Percentiles rank a stretch among this genome's conserved stretches.
phyloP scores from a whole-genome alignment of 2,888 invertebrate genomes.

The Acheta domesticus region DNA sequence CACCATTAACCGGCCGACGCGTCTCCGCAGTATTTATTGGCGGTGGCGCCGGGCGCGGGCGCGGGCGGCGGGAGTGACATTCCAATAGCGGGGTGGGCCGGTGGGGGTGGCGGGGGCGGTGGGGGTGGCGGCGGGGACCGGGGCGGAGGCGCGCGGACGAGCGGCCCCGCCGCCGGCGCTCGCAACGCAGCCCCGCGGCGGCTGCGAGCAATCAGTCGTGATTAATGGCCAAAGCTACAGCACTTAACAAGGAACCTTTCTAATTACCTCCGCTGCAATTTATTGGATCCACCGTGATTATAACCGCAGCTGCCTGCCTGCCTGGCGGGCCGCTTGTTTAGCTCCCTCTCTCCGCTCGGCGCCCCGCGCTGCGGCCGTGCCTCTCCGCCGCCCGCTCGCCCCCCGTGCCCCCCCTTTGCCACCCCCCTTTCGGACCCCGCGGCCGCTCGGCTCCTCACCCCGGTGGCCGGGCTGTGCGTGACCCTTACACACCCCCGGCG shows the following conservation, averaged over 20 bases:
- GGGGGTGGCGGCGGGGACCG: neutral
- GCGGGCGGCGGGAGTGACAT: constrained; percentile 2
- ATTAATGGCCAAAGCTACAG: constrained; percentile 30
- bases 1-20: neutral
- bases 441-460: neutral
- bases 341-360: neutral
- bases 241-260: constrained; percentile 32
- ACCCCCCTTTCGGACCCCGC: neutral
- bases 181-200: neutral
- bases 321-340: constrained; percentile 18
- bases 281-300: constrained; percentile 18
- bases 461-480: neutral
- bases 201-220: constrained; percentile 26
- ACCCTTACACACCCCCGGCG: too few relatives aligned
- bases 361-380: neutral
- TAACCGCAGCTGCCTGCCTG: constrained; percentile 18
- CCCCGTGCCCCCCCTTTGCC: neutral
- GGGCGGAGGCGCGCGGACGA: neutral
- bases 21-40: neutral
- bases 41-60: neutral
- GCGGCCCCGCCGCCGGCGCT: neutral
- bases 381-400: neutral
- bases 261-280: constrained; percentile 29
- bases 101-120: neutral
- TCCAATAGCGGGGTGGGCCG: neutral